Conservation (phyloP, 1,140 invertebrate species). For the Plutomurus gul region DNA sequence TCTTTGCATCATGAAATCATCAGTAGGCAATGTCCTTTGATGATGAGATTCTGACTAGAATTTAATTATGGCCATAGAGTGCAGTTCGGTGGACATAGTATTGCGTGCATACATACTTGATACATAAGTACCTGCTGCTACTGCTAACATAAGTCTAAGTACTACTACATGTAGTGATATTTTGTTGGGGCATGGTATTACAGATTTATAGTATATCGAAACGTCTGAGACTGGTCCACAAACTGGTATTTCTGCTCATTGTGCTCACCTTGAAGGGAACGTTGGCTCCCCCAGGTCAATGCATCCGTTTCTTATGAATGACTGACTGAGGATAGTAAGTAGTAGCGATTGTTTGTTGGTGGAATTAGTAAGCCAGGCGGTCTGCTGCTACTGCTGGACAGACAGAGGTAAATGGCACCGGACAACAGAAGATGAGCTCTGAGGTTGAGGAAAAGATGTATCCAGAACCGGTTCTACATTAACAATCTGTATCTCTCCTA, state of each 20-base stretch:
- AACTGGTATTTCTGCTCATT: neutral
- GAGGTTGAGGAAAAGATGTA: constrained; percentile 1
- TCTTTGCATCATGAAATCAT: too few relatives aligned
- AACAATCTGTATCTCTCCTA: neutral
- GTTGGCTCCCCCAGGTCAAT: neutral
- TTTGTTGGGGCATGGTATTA: too few relatives aligned
- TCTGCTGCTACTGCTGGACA: too few relatives aligned
- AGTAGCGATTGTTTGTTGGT: neutral
- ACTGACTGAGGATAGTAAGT: neutral
- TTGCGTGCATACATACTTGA: neutral
- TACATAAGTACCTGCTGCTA: neutral
- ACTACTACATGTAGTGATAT: neutral
- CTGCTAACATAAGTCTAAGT: neutral
- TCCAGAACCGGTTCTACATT: constrained; percentile 13
- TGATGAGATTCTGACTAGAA: neutral
- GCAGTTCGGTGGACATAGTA: neutral
- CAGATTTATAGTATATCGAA: neutral
- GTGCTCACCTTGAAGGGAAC: neutral
- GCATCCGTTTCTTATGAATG: neutral
- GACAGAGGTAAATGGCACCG: neutral
- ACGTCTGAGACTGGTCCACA: neutral
- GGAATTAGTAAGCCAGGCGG: too few relatives aligned
- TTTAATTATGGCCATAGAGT: neutral
- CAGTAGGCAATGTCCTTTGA: too few relatives aligned
- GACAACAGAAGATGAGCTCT: neutral